Percentiles rank a stretch among this genome's conserved stretches.
These are phyloP conservation scores for Procavia capensis DNA, from an alignment of 2,113 vertebrate species.

Conservation along the genomic window DNA sequence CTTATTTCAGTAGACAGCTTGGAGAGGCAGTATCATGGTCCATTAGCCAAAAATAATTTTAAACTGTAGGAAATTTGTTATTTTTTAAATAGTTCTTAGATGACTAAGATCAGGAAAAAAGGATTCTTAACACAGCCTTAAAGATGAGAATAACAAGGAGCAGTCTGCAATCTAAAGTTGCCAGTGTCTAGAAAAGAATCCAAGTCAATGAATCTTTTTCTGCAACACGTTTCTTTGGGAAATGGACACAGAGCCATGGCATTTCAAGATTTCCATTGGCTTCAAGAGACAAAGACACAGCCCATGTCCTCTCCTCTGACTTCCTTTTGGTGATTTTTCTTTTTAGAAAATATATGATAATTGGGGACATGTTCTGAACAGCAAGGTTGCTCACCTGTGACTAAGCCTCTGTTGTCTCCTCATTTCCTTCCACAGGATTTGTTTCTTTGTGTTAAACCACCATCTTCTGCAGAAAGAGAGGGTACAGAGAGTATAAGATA, in stretches of 20 bases:
- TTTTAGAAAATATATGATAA: background rate
- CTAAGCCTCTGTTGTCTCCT: background rate
- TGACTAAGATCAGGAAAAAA: no score
- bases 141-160: no score
- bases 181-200: no score
- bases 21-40: no score
- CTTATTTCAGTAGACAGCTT: no score
- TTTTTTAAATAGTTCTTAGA: no score
- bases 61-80: no score
- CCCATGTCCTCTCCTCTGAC: background rate
- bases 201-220: no score
- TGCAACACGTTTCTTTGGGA: background rate
- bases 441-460: no score
- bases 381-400: background rate
- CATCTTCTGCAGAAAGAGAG: background rate
- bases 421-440: rapidly evolving
- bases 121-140: no score
- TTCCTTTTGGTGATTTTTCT: background rate
- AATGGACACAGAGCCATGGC: background rate
- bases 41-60: no score
- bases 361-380: background rate
- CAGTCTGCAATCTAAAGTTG: no score
- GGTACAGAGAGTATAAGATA: rapidly evolving
- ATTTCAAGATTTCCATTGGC: background rate
- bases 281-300: background rate